A percentile compares a stretch with the other conserved stretches of the same genome.
Evolutionary conservation across 1,140 invertebrate genomes (phyloP).

Genomic region (Zaprionus tsacasi): DNA sequence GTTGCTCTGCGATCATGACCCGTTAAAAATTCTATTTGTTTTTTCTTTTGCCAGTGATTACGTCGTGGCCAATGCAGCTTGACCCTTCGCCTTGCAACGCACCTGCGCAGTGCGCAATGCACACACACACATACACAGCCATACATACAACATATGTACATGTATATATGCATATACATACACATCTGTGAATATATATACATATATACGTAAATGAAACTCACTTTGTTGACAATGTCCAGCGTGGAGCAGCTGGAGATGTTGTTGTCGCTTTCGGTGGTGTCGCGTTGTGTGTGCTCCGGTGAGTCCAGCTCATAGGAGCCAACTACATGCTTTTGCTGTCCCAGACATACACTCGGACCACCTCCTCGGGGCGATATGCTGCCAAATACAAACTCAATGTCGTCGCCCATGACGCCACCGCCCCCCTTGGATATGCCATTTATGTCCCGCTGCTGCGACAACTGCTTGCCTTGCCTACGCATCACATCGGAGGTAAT

Average conservation of each 20-base stretch:
- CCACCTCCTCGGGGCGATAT: conserved; percentile 63
- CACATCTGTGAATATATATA: conserved; percentile 5
- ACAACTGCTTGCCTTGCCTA: conserved; percentile 45
- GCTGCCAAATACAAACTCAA: conserved; percentile 74
- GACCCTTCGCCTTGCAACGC: conserved; percentile 64
- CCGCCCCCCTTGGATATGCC: conserved; percentile 52
- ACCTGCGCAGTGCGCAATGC: conserved; percentile 68
- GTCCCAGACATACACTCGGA: conserved; percentile 11
- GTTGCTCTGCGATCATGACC: conserved; percentile 76
- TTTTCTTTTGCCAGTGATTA: conserved; percentile 56
- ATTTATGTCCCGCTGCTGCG: conserved; percentile 27
- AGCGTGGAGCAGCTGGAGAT: conserved; percentile 83
- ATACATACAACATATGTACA: neutral
- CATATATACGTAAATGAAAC: conserved; percentile 15
- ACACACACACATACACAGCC: conserved; percentile 12
- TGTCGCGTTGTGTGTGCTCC: conserved; percentile 75
- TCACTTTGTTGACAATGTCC: conserved; percentile 82
- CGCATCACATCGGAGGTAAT: conserved; percentile 57
- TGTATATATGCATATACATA: conserved; percentile 13
- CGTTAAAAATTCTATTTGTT: conserved; percentile 46
- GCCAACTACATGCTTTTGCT: conserved; percentile 50
- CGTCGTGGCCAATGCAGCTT: conserved; percentile 72
- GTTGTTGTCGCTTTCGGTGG: conserved; percentile 81
- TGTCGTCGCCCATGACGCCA: conserved; percentile 50
- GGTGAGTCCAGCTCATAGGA: conserved; percentile 68